Evolutionary conservation across 2,113 vertebrate species (phyloP).

Genomic region (Potamarius usumacintae): DNA sequence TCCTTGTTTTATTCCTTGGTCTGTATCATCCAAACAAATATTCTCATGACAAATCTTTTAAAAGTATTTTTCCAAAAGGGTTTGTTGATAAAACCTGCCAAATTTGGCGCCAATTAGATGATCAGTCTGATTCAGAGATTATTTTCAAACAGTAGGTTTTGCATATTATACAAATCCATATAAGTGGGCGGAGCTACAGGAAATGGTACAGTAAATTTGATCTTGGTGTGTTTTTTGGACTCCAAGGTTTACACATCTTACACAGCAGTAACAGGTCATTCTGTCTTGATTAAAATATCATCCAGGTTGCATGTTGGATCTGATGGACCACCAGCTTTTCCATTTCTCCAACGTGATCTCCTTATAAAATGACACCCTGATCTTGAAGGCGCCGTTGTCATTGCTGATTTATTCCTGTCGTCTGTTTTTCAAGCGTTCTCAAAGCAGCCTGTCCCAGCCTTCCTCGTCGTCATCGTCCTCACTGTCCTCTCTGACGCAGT

Average conservation of each 20-base stretch:
- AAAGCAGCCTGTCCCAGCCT: constrained; percentile 67
- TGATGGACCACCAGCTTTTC: background rate
- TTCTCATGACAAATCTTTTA: background rate
- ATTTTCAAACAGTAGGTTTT: background rate
- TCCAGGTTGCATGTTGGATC: too few relatives aligned
- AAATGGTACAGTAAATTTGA: background rate
- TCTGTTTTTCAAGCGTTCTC: constrained; percentile 65
- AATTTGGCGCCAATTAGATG: background rate
- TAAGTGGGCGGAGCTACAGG: background rate
- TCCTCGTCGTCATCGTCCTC: constrained; percentile 63
- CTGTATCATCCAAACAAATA: background rate
- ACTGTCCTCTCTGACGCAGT: constrained; percentile 63
- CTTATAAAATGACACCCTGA: background rate
- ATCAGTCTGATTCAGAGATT: background rate
- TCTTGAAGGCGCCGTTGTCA: background rate
- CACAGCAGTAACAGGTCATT: too few relatives aligned
- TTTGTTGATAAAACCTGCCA: background rate
- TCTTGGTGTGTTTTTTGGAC: background rate
- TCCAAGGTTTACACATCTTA: background rate
- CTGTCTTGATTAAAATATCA: background rate
- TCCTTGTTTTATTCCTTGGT: background rate
- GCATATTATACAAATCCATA: background rate
- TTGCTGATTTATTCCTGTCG: background rate
- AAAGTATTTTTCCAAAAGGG: background rate
- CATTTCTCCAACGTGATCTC: background rate